Percentiles rank a stretch among this genome's conserved stretches.
Conservation (phyloP, 2,113 vertebrate genomes). For the Geothlypis trichas region DNA sequence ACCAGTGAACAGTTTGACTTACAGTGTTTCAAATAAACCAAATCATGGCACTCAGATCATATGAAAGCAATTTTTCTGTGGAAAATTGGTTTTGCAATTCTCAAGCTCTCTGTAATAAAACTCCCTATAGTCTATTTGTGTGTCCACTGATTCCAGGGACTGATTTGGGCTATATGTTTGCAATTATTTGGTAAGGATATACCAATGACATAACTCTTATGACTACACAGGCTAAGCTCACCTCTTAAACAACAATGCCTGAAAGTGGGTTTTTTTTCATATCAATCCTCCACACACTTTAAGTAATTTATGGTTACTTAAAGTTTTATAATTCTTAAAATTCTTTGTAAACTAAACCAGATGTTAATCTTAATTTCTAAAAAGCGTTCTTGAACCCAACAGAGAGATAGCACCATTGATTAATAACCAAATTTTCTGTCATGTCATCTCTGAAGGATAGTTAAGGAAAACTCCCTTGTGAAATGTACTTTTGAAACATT, state of each 20-base stretch:
- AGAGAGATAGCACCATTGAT: conserved; percentile 10
- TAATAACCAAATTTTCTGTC: conserved; percentile 23
- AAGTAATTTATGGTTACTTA: conserved; percentile 25
- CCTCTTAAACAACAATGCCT: conserved; percentile 52
- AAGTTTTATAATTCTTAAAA: conserved; percentile 31
- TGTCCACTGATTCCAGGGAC: conserved; percentile 27
- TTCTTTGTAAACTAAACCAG: conserved; percentile 33
- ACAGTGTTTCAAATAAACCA: conserved; percentile 1
- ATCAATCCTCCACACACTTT: not conserved
- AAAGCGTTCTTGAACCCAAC: not conserved
- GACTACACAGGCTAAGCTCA: conserved; percentile 54
- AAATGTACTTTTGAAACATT: conserved; percentile 32
- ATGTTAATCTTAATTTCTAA: not conserved
- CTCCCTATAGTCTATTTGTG: conserved; percentile 13
- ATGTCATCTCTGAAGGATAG: conserved; percentile 25
- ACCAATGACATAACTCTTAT: conserved; percentile 49
- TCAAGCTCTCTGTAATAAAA: conserved; percentile 52
- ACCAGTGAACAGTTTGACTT: conserved; percentile 19
- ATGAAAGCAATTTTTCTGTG: conserved; percentile 42
- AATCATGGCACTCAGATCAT: conserved; percentile 21
- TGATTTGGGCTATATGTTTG: conserved; percentile 20
- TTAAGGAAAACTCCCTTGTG: conserved; percentile 23
- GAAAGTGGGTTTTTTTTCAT: not conserved
- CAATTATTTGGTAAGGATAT: conserved; percentile 58
- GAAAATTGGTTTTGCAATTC: conserved; percentile 56